Evolutionary conservation across 2,113 vertebrate species (phyloP).

Genomic region (Pontoporia blainvillei): DNA sequence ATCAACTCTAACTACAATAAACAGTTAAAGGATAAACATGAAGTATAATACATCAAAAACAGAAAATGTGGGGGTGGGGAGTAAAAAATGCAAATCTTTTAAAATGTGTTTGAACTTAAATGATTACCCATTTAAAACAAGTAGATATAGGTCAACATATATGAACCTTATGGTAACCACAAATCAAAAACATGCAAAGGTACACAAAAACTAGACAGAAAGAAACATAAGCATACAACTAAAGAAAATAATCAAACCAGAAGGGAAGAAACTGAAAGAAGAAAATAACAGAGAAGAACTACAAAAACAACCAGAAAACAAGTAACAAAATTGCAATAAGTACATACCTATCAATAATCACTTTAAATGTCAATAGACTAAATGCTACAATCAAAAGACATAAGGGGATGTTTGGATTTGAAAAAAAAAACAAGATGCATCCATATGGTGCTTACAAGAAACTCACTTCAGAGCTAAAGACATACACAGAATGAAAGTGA

Average conservation of each 20-base stretch:
- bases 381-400: background rate
- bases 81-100: background rate
- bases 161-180: background rate
- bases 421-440: background rate
- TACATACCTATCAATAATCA: background rate
- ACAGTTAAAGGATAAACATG: background rate
- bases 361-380: background rate
- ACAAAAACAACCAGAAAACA: background rate
- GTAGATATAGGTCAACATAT: background rate
- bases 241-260: background rate
- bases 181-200: background rate
- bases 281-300: background rate
- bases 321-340: background rate
- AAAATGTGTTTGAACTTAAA: background rate
- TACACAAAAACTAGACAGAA: background rate
- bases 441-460: background rate
- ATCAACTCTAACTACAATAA: background rate
- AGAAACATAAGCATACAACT: background rate
- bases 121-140: background rate
- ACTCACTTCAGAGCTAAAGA: background rate
- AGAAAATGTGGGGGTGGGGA: background rate
- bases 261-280: background rate
- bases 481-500: background rate
- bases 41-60: background rate
- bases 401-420: background rate